Conservation (phyloP, 2,888 invertebrate species). For the Adineta ricciae region DNA sequence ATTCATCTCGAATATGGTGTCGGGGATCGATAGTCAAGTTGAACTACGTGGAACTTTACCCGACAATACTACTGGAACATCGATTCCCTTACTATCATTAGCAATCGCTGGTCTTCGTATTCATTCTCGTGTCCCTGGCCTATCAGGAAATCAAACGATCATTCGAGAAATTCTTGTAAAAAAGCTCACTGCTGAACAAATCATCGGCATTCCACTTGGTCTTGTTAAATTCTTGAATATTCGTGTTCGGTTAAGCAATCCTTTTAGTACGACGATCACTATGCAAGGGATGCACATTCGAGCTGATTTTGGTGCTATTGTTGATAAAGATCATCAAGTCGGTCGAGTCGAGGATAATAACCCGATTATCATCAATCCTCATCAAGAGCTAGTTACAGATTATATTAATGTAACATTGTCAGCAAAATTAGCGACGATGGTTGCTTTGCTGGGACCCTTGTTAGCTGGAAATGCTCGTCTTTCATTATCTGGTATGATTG, state of each 20-base stretch:
- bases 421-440: background rate
- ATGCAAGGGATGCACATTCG: background rate
- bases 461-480: background rate
- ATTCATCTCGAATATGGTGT: background rate
- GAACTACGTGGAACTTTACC: background rate
- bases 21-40: background rate
- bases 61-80: background rate
- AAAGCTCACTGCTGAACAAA: background rate
- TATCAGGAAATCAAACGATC: background rate
- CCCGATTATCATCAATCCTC: background rate
- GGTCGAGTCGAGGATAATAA: background rate
- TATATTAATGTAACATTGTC: background rate
- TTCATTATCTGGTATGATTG: background rate
- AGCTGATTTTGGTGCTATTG: background rate
- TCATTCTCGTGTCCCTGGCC: background rate
- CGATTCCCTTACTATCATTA: background rate
- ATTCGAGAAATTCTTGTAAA: background rate
- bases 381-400: background rate
- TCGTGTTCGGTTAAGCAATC: background rate
- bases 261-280: background rate
- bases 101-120: background rate
- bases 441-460: background rate
- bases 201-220: background rate
- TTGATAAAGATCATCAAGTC: background rate
- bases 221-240: background rate